phyloP scores from a whole-genome alignment of 2,113 vertebrate species.

The Corvus moneduloides region DNA sequence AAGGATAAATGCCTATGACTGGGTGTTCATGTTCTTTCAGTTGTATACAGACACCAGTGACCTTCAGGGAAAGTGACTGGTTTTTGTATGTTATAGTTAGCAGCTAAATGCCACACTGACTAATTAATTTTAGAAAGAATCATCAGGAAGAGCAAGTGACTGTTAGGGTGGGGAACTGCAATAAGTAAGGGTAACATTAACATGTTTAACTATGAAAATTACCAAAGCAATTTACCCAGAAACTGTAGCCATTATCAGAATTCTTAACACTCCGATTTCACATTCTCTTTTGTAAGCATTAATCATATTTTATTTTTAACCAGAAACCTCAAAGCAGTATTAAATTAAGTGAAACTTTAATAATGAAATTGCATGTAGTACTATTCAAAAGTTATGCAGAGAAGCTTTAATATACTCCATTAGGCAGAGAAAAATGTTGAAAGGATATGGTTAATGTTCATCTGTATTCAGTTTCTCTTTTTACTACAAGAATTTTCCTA shows the following conservation, averaged over 20 bases:
- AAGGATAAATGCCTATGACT: background rate
- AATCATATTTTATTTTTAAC: conserved; percentile 68
- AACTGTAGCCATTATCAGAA: conserved; percentile 40
- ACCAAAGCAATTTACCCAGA: conserved; percentile 23
- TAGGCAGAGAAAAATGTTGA: conserved; percentile 54
- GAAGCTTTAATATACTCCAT: conserved; percentile 58
- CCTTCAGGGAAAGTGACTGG: background rate
- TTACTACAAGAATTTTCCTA: background rate
- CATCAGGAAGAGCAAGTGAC: background rate
- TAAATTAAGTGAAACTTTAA: conserved; percentile 67
- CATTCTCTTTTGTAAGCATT: conserved; percentile 49
- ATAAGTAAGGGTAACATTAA: conserved; percentile 22
- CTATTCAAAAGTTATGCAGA: conserved; percentile 48
- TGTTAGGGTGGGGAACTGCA: background rate
- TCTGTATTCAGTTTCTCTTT: conserved; percentile 6
- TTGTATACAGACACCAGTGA: background rate
- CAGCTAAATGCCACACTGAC: background rate
- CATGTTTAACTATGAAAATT: conserved; percentile 13
- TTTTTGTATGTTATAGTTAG: background rate
- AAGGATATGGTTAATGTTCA: conserved; percentile 46
- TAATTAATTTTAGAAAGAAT: conserved; percentile 34
- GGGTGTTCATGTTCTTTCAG: background rate
- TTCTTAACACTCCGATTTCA: conserved; percentile 9
- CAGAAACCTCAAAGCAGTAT: conserved; percentile 49
- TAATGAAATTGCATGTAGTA: conserved; percentile 41